Percentiles rank a stretch among this genome's conserved stretches.
Evolutionary conservation across 2,888 invertebrate species (phyloP).

Genomic region (Charanyca ferruginea): DNA sequence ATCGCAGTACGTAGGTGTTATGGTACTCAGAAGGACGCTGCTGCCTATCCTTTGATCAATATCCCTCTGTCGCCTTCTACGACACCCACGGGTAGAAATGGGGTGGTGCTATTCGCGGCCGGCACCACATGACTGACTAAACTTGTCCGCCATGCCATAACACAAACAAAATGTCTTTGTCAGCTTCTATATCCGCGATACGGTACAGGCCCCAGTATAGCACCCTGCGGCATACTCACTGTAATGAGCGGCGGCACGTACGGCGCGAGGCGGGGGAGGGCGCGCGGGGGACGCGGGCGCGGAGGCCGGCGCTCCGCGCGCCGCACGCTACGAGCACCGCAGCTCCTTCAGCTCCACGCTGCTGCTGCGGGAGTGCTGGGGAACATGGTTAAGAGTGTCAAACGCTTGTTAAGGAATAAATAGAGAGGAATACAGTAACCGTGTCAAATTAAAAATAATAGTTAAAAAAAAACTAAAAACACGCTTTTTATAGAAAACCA

Average conservation of each 20-base stretch:
- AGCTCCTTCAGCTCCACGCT: constrained; percentile 85
- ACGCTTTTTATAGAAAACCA: too few relatives aligned
- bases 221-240: constrained; percentile 66
- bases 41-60: too few relatives aligned
- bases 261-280: constrained; percentile 55
- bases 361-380: constrained; percentile 69
- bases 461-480: too few relatives aligned
- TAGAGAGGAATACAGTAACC: neutral
- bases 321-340: constrained; percentile 87
- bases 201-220: neutral
- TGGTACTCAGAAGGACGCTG: too few relatives aligned
- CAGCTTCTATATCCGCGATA: neutral
- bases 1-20: too few relatives aligned
- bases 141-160: too few relatives aligned
- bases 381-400: neutral
- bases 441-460: too few relatives aligned
- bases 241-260: constrained; percentile 56
- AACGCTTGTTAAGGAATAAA: neutral
- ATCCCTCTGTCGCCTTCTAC: too few relatives aligned
- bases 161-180: too few relatives aligned
- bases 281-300: constrained; percentile 85
- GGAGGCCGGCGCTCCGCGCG: constrained; percentile 83
- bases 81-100: too few relatives aligned
- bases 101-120: too few relatives aligned
- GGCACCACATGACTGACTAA: too few relatives aligned